Base-by-base conservation (phyloP, 2,888 invertebrate species). In the Protula sp. region DNA sequence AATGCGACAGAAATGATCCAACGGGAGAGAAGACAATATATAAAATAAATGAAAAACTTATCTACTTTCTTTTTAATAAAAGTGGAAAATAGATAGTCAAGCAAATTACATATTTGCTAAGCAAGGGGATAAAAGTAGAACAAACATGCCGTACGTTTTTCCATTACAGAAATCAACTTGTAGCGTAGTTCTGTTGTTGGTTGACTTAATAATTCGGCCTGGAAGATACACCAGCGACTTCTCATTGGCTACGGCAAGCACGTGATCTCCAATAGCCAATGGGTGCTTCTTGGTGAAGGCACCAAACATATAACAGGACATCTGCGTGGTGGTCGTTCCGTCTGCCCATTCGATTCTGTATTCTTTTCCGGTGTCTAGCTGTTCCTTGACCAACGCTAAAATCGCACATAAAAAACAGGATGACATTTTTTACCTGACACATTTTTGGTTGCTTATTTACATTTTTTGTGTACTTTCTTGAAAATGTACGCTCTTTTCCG, bases 331-430 rank as follows among this genome's bases (percentile, higher is more conserved):
- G 29, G 65, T 55, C 2, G 68, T 64, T 0, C 75, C 74, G 61
- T 76, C 73, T 24, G 71, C 61, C 74, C 76, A 77, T 54, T 74
- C 71, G 19, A 79, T 54, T 14, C 65, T 59, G 59, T 74, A 79
- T 54, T 72, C 71, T 27, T 71, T 64, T 3, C 74, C 74, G 50
- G 69, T 67, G 3, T 71, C 74, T 5, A 70, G 66, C 55, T 71
- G 67, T 9, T 71, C 68, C 55, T 68, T 66, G 3, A 78, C 71
- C 5, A 67, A 66, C 29, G 72, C 78, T 78, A 30, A 19, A 59
- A 45, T 22, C 22, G 1, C 9, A n/a, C n/a, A n/a, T n/a, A n/a
- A n/a, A n/a, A n/a, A n/a, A n/a, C n/a, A n/a, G n/a, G n/a, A n/a
- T n/a, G n/a, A n/a, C n/a, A n/a, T n/a, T n/a, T n/a, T n/a, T n/a